Evolutionary conservation across 2,888 invertebrate genomes (phyloP).

Genomic region (Mactromeris polynyma): DNA sequence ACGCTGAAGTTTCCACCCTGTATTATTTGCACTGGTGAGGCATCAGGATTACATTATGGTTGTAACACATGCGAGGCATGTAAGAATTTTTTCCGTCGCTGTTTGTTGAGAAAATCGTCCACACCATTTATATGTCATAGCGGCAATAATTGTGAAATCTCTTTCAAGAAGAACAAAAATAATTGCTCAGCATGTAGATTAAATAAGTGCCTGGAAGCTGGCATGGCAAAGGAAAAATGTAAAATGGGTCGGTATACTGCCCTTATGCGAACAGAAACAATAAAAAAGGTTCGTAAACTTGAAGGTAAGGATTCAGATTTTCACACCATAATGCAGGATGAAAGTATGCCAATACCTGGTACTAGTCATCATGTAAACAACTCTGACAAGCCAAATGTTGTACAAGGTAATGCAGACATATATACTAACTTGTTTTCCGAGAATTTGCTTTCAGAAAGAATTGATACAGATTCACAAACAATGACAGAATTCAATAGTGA

Average conservation of each 20-base stretch:
- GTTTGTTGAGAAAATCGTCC: constrained; percentile 55
- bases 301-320: constrained; percentile 44
- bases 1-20: constrained; percentile 69
- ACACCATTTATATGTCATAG: constrained; percentile 45
- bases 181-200: constrained; percentile 67
- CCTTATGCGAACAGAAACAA: constrained; percentile 55
- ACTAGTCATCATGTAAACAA: background rate
- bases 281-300: constrained; percentile 52
- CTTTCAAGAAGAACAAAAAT: constrained; percentile 46
- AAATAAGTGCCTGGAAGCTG: constrained; percentile 55
- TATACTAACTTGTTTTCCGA: background rate
- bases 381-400: background rate
- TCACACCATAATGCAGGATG: background rate
- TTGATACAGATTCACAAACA: background rate
- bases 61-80: constrained; percentile 73
- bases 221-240: constrained; percentile 62
- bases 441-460: background rate
- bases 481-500: constrained; percentile 2
- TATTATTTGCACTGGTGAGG: constrained; percentile 66
- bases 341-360: background rate
- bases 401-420: background rate
- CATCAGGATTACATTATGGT: constrained; percentile 72
- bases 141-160: constrained; percentile 54
- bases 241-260: constrained; percentile 59
- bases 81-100: constrained; percentile 71